Evolutionary conservation across 2,113 vertebrate species (phyloP), one percentile per base, ranked within the genome.

Genomic region (Leuciscus idus): DNA sequence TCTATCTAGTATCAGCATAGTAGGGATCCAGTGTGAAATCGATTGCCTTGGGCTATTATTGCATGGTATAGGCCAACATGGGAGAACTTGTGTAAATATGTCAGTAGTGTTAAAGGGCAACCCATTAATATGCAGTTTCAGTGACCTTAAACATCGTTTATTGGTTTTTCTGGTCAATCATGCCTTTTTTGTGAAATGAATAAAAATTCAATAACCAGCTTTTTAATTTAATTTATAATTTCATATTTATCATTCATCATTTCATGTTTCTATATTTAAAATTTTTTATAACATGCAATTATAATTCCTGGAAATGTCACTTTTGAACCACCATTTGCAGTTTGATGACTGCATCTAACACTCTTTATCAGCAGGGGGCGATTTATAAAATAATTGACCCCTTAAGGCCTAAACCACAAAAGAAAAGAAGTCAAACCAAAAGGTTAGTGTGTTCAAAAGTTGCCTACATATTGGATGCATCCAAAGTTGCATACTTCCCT

Each of bases 81-180:
- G 5, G 46, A 82, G 46, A 30, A 62, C 21, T 64, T 68, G 46
- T 15, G 61, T 81, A 81, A 62, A 81, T 81, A 66, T 26, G 9
- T 66, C n/a, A 70, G 62, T 10, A n/a, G 59, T 82, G 80, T 82
- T 82, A 82, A 82, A 68, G 62, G 80, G 9, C 19, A 43, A 7
- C 36, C 23, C 6, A 50, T 50, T 48, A 82, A 70, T 52, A 70
- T 33, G 28, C 46, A 52, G 62, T 82, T 52, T 52, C 62, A 33
- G 17, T 82, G 80, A 82, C 62, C 80, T 50, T 36, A 82, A 50
- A 33, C 62, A 68, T 78, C 59, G 9, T 52, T 52, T 82, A 68
- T 68, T 46, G 61, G n/a, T 68, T 82, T 23, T 46, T 68, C 80
- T 50, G 28, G 28, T 68, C 80, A 82, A 33, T 52, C 62, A 23